phyloP scores from a whole-genome alignment of 2,888 invertebrate genomes.

The Melipona beecheii region DNA sequence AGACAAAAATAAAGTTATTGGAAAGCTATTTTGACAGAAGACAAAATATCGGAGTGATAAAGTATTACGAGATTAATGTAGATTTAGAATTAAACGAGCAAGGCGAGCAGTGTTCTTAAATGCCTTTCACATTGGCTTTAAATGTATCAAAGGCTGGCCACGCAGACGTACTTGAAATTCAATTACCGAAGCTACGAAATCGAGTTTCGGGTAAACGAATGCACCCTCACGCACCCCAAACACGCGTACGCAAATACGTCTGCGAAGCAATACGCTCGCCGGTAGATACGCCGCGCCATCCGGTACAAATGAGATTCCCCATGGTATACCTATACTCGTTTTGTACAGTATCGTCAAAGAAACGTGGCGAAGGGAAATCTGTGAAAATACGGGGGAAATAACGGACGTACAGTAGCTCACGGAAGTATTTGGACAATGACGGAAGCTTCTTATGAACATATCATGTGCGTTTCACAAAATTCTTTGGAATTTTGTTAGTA shows the following conservation, averaged over 20 bases:
- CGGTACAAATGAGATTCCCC: slow-evolving; percentile 53
- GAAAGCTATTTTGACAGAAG: slow-evolving; percentile 30
- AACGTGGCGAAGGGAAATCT: slow-evolving; percentile 22
- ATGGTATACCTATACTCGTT: slow-evolving; percentile 26
- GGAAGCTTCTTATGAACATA: neutral
- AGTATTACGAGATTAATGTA: neutral
- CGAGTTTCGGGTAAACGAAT: slow-evolving; percentile 73
- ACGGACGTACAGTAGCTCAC: neutral
- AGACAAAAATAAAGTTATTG: slow-evolving; percentile 28
- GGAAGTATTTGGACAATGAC: neutral
- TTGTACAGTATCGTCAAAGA: slow-evolving; percentile 15
- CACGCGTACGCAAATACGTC: slow-evolving; percentile 69
- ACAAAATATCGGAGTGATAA: slow-evolving; percentile 8
- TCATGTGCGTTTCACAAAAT: neutral
- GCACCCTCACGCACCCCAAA: slow-evolving; percentile 71
- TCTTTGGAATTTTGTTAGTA: neutral
- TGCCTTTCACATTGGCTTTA: slow-evolving; percentile 25
- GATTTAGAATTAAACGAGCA: neutral
- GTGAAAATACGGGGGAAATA: slow-evolving; percentile 23
- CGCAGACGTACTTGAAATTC: slow-evolving; percentile 63
- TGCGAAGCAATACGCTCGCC: slow-evolving; percentile 62
- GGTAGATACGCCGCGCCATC: slow-evolving; percentile 26
- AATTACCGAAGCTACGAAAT: slow-evolving; percentile 70
- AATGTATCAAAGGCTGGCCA: slow-evolving; percentile 26
- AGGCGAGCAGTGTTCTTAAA: neutral